phyloP scores from a whole-genome alignment of 2,113 vertebrate genomes.

The Pygoscelis adeliae region DNA sequence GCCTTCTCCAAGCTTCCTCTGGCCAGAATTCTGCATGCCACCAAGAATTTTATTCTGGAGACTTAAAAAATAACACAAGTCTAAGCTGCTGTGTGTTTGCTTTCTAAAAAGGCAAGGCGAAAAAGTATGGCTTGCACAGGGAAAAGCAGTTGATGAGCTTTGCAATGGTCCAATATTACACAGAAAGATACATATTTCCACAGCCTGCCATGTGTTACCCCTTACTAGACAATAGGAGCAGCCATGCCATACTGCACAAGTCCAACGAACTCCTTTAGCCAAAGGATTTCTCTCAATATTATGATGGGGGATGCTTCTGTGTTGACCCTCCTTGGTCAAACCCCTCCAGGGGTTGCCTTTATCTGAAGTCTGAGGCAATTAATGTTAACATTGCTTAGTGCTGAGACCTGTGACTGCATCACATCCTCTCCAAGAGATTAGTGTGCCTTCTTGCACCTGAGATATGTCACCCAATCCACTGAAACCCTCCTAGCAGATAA shows the following conservation, averaged over 20 bases:
- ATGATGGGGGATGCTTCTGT: neutral
- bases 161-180: neutral
- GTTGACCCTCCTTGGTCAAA: neutral
- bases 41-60: neutral
- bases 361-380: neutral
- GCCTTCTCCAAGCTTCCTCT: neutral
- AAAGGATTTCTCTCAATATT: neutral
- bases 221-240: neutral
- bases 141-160: neutral
- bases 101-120: neutral
- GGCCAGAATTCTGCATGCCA: neutral
- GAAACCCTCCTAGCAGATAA: neutral
- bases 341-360: neutral
- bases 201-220: rapidly evolving
- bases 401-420: neutral
- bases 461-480: neutral
- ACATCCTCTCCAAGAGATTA: neutral
- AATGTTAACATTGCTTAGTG: neutral
- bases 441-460: neutral
- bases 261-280: neutral
- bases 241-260: neutral
- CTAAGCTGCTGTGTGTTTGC: neutral
- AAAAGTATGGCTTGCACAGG: neutral
- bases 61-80: neutral
- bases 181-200: neutral